phyloP scores from a whole-genome alignment of 2,888 invertebrate genomes.

The Calameuta idolon region DNA sequence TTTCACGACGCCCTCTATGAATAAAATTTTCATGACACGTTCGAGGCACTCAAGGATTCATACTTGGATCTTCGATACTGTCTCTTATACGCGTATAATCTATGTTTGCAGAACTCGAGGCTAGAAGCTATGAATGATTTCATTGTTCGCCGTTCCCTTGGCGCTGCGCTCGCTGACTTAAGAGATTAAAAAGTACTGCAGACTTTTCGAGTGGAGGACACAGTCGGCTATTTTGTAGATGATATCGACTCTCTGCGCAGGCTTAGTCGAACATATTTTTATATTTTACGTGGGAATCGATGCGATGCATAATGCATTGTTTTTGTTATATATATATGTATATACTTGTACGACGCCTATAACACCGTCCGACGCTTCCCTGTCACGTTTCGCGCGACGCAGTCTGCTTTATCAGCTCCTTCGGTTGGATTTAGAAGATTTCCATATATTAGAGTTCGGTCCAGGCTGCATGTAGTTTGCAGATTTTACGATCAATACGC shows the following conservation, averaged over 20 bases:
- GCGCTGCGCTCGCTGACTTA: neutral
- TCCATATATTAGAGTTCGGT: slow-evolving; percentile 26
- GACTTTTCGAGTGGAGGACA: neutral
- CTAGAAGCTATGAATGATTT: neutral
- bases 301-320: neutral
- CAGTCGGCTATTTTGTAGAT: neutral
- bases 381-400: neutral
- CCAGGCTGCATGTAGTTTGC: neutral
- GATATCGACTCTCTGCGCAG: neutral
- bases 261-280: neutral
- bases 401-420: neutral
- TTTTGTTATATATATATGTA: neutral
- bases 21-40: neutral
- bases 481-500: slow-evolving; percentile 6
- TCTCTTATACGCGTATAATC: neutral
- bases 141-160: neutral
- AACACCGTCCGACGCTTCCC: neutral
- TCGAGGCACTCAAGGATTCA: neutral
- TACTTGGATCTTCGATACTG: neutral
- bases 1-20: too few relatives aligned
- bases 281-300: neutral
- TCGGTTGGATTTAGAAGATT: slow-evolving; percentile 25
- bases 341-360: neutral
- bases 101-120: neutral
- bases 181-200: neutral